Evolutionary conservation across 2,113 vertebrate genomes (phyloP).

Genomic region (Actenoides hombroni): DNA sequence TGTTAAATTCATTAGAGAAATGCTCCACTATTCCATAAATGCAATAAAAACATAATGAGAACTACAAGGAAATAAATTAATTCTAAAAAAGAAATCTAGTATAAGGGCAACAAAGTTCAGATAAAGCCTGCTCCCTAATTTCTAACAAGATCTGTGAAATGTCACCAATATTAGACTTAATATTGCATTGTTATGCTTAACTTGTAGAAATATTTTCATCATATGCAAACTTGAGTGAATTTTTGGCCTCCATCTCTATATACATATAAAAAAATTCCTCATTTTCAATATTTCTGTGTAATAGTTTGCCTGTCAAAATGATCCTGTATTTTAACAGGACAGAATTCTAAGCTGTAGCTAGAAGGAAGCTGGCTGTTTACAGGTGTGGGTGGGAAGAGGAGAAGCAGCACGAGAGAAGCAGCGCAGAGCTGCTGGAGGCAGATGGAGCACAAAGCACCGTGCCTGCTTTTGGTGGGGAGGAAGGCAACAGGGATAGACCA

Average conservation of each 20-base stretch:
- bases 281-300: neutral
- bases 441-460: neutral
- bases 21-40: constrained; percentile 47
- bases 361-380: neutral
- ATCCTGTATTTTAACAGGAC: neutral
- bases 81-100: constrained; percentile 60
- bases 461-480: neutral
- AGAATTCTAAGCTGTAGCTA: neutral
- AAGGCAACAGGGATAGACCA: neutral
- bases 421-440: neutral
- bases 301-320: neutral
- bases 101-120: constrained; percentile 66
- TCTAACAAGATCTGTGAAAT: constrained; percentile 65
- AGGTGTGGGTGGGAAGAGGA: neutral
- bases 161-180: constrained; percentile 55
- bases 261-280: neutral
- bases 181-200: constrained; percentile 39
- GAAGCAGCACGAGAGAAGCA: neutral
- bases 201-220: constrained; percentile 57
- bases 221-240: neutral
- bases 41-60: constrained; percentile 76
- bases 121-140: constrained; percentile 48
- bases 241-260: neutral
- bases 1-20: constrained; percentile 68
- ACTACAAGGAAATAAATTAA: constrained; percentile 72